phyloP scores from a whole-genome alignment of 2,113 vertebrate genomes.

The Nymphicus hollandicus region DNA sequence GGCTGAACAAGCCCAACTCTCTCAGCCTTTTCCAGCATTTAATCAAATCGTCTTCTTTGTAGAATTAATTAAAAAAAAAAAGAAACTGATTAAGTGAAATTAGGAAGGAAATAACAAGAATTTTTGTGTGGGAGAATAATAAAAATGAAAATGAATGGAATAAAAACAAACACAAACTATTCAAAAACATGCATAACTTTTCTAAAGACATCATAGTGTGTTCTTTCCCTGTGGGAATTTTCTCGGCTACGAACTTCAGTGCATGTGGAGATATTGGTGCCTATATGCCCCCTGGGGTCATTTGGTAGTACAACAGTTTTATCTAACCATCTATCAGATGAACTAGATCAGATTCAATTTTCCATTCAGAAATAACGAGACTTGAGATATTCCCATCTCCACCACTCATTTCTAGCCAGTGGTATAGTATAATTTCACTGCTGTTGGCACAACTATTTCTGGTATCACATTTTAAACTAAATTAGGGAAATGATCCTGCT shows the following conservation, averaged over 20 bases:
- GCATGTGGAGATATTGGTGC: not conserved
- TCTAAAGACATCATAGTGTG: not conserved
- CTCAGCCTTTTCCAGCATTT: not conserved
- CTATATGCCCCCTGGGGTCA: not conserved
- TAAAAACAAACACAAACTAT: not conserved
- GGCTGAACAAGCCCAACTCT: not conserved
- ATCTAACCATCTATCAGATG: not conserved
- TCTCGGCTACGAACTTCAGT: not conserved
- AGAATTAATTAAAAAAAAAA: not conserved
- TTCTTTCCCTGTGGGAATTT: not conserved
- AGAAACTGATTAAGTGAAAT: not conserved
- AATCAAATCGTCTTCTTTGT: not conserved
- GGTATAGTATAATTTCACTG: not conserved
- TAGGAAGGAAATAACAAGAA: not conserved
- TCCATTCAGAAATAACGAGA: not conserved
- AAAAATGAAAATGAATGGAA: not conserved
- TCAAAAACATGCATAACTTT: not conserved
- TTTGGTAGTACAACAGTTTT: not conserved
- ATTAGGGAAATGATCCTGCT: not conserved
- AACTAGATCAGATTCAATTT: not conserved
- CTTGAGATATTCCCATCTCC: not conserved
- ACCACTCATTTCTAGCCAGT: not conserved
- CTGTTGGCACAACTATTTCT: not conserved
- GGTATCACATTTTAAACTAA: not conserved
- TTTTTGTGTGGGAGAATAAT: not conserved